A percentile compares a stretch with the other conserved stretches of the same genome.
Evolutionary conservation across 2,113 vertebrate genomes (phyloP).

Genomic region (Leucosticte australis): DNA sequence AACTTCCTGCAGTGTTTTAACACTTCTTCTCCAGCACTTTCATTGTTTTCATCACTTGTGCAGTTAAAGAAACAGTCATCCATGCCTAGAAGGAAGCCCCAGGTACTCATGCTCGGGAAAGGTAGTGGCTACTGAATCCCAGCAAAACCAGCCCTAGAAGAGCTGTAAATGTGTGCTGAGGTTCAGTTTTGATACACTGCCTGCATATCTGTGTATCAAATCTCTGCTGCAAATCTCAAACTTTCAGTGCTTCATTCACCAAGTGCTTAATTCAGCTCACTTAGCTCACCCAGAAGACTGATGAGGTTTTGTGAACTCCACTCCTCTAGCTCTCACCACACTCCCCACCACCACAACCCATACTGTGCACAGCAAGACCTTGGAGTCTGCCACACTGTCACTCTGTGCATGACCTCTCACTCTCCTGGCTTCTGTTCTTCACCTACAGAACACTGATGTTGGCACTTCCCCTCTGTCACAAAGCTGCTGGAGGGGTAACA

Average conservation of each 20-base stretch:
- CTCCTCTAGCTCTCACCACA: background rate
- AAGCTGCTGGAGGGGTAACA: background rate
- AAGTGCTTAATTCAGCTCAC: background rate
- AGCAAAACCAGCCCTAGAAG: background rate
- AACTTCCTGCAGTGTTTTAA: background rate
- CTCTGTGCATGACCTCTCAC: background rate
- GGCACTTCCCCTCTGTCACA: background rate
- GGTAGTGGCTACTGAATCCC: background rate
- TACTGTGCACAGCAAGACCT: background rate
- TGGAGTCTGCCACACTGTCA: too few species aligned
- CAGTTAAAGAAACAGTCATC: background rate
- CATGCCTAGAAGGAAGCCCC: background rate
- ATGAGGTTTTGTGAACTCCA: background rate
- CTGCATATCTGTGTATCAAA: background rate
- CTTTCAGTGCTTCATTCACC: background rate
- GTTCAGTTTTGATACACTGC: background rate
- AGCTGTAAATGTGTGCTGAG: background rate
- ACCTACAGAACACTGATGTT: background rate
- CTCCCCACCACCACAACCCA: background rate
- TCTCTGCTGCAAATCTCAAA: background rate
- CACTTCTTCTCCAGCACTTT: background rate
- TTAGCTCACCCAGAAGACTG: background rate
- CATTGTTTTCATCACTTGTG: background rate
- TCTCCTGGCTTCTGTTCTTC: background rate
- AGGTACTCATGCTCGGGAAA: background rate